Evolutionary conservation across 1,140 invertebrate species (phyloP), one percentile per base, ranked within the genome.

Genomic region (Drosophila azteca): DNA sequence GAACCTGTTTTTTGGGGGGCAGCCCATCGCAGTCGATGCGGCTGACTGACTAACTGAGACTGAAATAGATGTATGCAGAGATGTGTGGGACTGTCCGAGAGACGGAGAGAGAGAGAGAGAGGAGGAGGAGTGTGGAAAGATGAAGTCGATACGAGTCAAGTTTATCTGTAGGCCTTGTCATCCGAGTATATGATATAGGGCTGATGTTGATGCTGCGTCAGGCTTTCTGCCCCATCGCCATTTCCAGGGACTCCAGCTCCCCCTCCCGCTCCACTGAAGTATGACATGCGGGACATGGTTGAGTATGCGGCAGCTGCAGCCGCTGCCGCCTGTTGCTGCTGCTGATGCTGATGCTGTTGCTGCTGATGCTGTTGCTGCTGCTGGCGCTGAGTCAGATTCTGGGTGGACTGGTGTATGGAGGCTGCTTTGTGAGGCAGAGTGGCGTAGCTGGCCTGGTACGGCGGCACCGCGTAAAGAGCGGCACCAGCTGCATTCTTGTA

Each of bases 341-440:
- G 90, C 11, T 92, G 81, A 43, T 93, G 92, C 11, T 93, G 91
- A 8, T 93, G 90, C 11, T 92, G 82, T 17, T 93, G 20, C 93
- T 39, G 35, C 4, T 61, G 75, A 13, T 51, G 84, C 63, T 87
- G 87, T 48, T 90, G 92, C 55, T 92, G 91, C 15, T 93, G 87
- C 49, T 94, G 92, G 4, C 94, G 92, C 46, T 93, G 93, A n/a
- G 93, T 92, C 9, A 93, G 92, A 67, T 93, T 93, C 17, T 93
- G 92, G 46, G 79, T 87, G 35, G 91, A 91, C 77, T 93, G 92
- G 50, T 90, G 77, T 15, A 90, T 84, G 39, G 90, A 90, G 9
- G 90, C 66, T 2, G 93, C 77, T 84, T 95, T 95, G 80, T 95
- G 94, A 6, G 94, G 94, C 72, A 95, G 90, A 13, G 94, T 95